Evolutionary conservation across 2,113 vertebrate species (phyloP).

Genomic region (Pteruthius melanotis): DNA sequence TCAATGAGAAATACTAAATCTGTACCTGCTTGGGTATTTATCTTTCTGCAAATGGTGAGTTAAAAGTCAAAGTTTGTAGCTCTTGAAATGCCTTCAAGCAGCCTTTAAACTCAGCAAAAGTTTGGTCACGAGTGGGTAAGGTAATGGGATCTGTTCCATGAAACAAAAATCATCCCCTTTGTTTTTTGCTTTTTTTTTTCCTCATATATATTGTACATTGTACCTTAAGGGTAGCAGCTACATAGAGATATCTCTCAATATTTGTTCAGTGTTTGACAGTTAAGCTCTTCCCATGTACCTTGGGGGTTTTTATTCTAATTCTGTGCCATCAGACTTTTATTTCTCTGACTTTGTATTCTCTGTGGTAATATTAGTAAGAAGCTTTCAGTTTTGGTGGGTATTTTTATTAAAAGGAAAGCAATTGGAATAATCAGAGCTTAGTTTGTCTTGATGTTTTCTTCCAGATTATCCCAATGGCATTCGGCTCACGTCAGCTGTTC

Average conservation of each 20-base stretch:
- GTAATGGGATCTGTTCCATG: background rate
- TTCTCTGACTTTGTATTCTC: background rate
- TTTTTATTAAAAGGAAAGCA: background rate
- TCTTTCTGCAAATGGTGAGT: background rate
- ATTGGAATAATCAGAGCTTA: constrained; percentile 14
- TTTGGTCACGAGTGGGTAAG: background rate
- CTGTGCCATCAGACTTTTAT: background rate
- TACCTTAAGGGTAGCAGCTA: background rate
- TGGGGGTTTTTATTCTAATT: background rate
- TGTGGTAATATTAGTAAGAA: background rate
- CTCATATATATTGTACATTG: background rate
- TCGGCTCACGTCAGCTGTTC: constrained; percentile 90
- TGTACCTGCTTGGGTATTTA: background rate
- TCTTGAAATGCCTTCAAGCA: background rate
- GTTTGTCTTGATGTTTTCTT: background rate
- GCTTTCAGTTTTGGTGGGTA: background rate
- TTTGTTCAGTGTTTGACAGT: background rate
- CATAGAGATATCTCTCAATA: background rate
- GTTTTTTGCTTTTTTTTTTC: background rate
- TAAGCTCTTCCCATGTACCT: background rate
- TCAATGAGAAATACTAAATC: background rate
- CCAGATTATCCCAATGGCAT: constrained; percentile 96
- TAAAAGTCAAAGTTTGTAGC: background rate
- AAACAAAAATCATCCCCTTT: background rate
- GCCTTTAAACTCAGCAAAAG: background rate